phyloP scores from a whole-genome alignment of 2,888 invertebrate species.

The Ophioninae sp. region DNA sequence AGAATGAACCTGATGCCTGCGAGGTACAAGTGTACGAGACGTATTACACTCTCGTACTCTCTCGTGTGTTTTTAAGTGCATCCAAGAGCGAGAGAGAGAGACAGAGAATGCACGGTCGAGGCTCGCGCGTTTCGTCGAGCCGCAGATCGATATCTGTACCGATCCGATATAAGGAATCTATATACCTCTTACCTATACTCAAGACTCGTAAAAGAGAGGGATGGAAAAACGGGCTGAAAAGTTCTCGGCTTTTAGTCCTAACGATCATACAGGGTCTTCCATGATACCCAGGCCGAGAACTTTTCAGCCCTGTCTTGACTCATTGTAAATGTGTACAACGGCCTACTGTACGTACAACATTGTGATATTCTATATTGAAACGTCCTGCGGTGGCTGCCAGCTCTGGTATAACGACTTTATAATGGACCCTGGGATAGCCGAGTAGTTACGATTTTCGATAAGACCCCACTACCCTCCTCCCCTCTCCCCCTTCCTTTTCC shows the following conservation, averaged over 20 bases:
- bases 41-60: slow-evolving; percentile 36
- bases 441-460: slow-evolving; percentile 62
- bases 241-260: too few species aligned
- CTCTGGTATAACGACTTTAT: slow-evolving; percentile 60
- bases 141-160: slow-evolving; percentile 60
- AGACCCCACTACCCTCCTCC: slow-evolving; percentile 29
- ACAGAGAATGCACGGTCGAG: slow-evolving; percentile 50
- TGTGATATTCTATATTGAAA: slow-evolving; percentile 49
- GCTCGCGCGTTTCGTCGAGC: slow-evolving; percentile 52
- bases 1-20: slow-evolving; percentile 44
- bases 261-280: too few species aligned
- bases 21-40: slow-evolving; percentile 48
- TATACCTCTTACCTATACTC: slow-evolving; percentile 21
- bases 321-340: slow-evolving; percentile 18
- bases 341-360: slow-evolving; percentile 43
- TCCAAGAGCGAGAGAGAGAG: slow-evolving; percentile 58
- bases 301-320: too few species aligned
- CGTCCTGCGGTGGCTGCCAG: slow-evolving; percentile 57
- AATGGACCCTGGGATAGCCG: slow-evolving; percentile 55
- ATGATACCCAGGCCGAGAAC: too few species aligned
- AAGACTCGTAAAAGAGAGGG: not conserved
- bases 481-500: too few species aligned
- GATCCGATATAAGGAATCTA: slow-evolving; percentile 58
- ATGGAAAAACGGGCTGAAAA: not conserved
- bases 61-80: slow-evolving; percentile 40